Percentiles rank a stretch among this genome's conserved stretches.
Conservation (phyloP, 2,113 vertebrate species). For the Turdus rufiventris region DNA sequence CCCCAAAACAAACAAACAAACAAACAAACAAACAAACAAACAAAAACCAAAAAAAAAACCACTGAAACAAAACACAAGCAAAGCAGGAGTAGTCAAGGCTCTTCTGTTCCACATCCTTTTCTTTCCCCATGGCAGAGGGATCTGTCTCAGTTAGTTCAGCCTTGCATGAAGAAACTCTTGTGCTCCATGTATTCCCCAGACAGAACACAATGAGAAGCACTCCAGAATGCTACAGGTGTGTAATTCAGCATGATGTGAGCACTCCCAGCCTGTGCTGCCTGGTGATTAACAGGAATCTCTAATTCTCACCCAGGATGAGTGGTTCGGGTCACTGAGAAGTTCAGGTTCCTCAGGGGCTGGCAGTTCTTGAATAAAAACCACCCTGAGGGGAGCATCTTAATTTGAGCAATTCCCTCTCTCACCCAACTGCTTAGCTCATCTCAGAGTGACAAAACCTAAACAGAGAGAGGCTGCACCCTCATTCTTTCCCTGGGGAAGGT, state of each 20-base stretch:
- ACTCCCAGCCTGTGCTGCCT: not conserved
- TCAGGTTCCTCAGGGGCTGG: not conserved
- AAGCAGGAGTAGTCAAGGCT: not conserved
- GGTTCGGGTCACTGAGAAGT: rapidly evolving
- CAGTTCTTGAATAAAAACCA: not conserved
- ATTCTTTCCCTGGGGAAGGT: not conserved
- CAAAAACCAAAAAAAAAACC: no score
- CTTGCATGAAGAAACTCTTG: not conserved
- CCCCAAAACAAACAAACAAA: no score
- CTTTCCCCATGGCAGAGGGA: not conserved
- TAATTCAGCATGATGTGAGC: not conserved
- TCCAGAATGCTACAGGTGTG: not conserved
- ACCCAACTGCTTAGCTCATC: not conserved
- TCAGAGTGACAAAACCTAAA: not conserved
- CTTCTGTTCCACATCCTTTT: not conserved
- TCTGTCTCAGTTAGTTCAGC: not conserved
- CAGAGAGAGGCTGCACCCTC: not conserved
- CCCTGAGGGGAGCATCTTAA: not conserved
- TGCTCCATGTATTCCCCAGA: not conserved
- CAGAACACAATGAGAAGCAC: not conserved
- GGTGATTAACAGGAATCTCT: not conserved
- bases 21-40: no score
- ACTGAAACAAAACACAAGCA: not conserved
- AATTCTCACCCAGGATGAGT: not conserved
- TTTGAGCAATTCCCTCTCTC: not conserved